Conservation (phyloP, 2,113 vertebrate species). For the Hymenochirus boettgeri region DNA sequence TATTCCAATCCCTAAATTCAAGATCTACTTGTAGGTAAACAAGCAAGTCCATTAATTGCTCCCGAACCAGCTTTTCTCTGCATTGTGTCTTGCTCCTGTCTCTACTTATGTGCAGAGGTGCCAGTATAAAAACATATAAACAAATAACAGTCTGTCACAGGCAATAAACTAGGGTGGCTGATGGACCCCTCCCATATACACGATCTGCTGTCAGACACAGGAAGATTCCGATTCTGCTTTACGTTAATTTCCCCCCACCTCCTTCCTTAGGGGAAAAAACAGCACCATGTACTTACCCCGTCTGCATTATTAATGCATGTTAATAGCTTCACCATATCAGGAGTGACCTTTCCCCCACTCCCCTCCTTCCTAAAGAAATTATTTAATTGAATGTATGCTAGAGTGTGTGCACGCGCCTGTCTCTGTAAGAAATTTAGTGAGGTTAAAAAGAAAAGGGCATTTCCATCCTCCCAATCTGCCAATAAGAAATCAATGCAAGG, state of each 20-base stretch:
- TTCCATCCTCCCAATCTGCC: slow-evolving; percentile 47
- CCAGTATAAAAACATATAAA: slow-evolving; percentile 24
- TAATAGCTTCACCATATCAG: slow-evolving; percentile 76
- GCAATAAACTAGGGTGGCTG: slow-evolving; percentile 65
- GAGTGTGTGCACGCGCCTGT: too few relatives aligned
- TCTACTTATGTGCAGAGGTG: slow-evolving; percentile 56
- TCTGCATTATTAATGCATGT: slow-evolving; percentile 81
- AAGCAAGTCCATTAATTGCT: slow-evolving; percentile 16
- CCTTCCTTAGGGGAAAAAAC: slow-evolving; percentile 45
- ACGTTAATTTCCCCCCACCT: slow-evolving; percentile 51
- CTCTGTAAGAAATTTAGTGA: too few relatives aligned
- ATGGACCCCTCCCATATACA: slow-evolving; percentile 59
- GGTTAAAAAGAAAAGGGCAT: slow-evolving; percentile 9
- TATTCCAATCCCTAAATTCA: not conserved
- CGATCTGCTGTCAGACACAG: slow-evolving; percentile 60
- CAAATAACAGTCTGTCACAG: slow-evolving; percentile 49
- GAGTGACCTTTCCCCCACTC: slow-evolving; percentile 52
- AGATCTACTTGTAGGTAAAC: not conserved
- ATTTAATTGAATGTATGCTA: too few relatives aligned
- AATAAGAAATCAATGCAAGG: slow-evolving; percentile 61
- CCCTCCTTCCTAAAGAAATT: slow-evolving; percentile 58
- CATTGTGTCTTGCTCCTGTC: slow-evolving; percentile 49
- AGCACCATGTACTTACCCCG: slow-evolving; percentile 69
- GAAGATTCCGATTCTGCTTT: slow-evolving; percentile 69
- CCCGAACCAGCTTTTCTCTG: slow-evolving; percentile 42